These are phyloP conservation scores for Pseudocheirus occidentalis DNA, from an alignment of 2,797 vertebrate genomes.

Conservation along the genomic window DNA sequence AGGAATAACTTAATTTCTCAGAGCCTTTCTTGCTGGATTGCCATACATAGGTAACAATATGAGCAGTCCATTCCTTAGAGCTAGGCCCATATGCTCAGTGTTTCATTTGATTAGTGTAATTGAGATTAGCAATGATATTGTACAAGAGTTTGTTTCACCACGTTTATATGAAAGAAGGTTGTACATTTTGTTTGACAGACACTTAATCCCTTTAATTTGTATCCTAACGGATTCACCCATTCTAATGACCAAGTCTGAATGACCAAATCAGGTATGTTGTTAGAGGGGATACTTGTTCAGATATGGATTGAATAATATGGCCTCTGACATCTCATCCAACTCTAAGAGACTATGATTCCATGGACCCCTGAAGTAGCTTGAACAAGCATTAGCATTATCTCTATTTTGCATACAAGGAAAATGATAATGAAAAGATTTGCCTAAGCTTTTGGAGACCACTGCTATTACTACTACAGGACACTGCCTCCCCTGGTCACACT, in stretches of 20 bases:
- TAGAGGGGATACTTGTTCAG: background rate
- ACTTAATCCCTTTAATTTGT: background rate
- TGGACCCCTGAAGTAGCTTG: background rate
- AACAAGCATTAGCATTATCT: background rate
- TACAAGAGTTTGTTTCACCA: background rate
- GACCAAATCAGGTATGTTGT: background rate
- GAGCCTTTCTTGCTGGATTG: background rate
- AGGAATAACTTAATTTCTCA: background rate
- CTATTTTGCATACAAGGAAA: background rate
- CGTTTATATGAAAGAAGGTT: background rate
- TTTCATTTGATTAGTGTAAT: background rate
- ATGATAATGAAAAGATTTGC: background rate
- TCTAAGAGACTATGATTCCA: background rate
- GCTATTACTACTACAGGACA: background rate
- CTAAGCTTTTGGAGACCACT: background rate
- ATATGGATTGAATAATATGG: background rate
- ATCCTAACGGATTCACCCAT: background rate
- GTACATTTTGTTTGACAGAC: background rate
- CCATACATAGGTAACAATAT: background rate
- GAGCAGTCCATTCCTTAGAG: background rate
- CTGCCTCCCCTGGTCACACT: background rate
- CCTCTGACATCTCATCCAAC: background rate
- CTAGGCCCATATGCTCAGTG: background rate
- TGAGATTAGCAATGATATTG: background rate
- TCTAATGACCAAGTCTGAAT: background rate